Evolutionary conservation across 2,113 vertebrate genomes (phyloP), one percentile per base, ranked within the genome.

Genomic region (Leucoraja erinaceus): DNA sequence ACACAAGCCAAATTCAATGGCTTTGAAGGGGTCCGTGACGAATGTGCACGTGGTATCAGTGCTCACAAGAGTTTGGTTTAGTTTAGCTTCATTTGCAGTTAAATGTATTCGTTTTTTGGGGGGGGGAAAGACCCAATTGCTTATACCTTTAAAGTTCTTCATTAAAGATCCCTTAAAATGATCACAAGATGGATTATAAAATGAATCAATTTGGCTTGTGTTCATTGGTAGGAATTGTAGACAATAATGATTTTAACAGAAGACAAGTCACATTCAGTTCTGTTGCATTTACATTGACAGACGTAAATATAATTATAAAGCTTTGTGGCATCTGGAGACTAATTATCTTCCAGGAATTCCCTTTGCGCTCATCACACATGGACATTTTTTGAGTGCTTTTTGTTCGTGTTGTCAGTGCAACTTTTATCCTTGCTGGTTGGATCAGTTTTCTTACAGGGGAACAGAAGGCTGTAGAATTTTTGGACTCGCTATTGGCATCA

Each of bases 181-280:
- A 4, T 84, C 9, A 10, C 74, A 33, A 79, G 33, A 47, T 77
- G 18, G 0, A 54, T 7, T 38, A 56, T 47, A 79, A 79, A 83
- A 56, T 54, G 47, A 83, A 56, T 47, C 1, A 47, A 47, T 88
- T 88, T 91, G 66, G 9, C 22, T 47, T 47, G 0, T 72, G 22
- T 25, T 91, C 47, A 47, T 72, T 47, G 16, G 38, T 20, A 91
- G 31, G 38, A 70, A 72, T 91, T 91, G 31, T 33, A 11, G 68
- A 28, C n/a, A 38, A 91, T 72, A 54, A 54, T 38, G 66, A 91
- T 25, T 31, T 72, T 54, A 91, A 74, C 66, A 91, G 88, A 91
- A 72, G 5, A 20, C 66, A 72, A 54, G 63, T 18, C 10, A 20
- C 70, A 72, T 3, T 5, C 22, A 5, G 5, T 20, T 72, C 70